Base-by-base conservation (phyloP, 2,113 vertebrate genomes). In the Cinclus mexicanus region DNA sequence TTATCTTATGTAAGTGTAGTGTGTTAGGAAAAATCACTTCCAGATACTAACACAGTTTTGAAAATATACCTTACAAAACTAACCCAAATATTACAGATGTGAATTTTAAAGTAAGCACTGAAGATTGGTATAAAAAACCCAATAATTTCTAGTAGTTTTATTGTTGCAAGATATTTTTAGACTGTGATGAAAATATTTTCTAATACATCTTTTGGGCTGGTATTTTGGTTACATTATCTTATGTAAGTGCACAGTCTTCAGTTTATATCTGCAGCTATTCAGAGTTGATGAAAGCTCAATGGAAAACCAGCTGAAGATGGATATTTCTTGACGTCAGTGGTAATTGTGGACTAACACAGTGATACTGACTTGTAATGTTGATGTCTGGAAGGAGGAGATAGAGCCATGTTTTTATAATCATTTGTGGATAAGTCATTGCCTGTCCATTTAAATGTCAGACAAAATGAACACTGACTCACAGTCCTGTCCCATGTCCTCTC, bases 1-100 rank as follows among this genome's bases (percentile, higher is more conserved):
- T 98, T 98, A 98, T 98, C 97, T 98, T 98, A 98, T 98, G 93
- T 98, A 98, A 98, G 97, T 97, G 95, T 95, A 95, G 94, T 97
- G 93, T 97, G 94, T 97, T 97, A 94, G 76, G 89, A 94, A 97
- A 97, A 98, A 98, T 98, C 96, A 97, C 98, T 98, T 97, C 63
- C 90, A 97, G 81, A 92, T 96, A 93, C 94, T 91, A 97, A 95
- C 89, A 95, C 52, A 53, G 11, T 95, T 97, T 97, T 56, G 14
- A 88, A 90, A 97, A 85, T 94, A 72, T 22, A 79, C 87, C 28
- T 17, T 79, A 50, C 28, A 87, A 76, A 97, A 77, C 67, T 83
- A 93, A 84, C 20, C 31, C 63, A 26, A 87, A 86, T 91, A 60
- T 89, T 94, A 55, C 37, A 83, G 72, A 69, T 83, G 29, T 35